Conservation (phyloP, 2,113 vertebrate species). For the Tricholaema leucomelas region DNA sequence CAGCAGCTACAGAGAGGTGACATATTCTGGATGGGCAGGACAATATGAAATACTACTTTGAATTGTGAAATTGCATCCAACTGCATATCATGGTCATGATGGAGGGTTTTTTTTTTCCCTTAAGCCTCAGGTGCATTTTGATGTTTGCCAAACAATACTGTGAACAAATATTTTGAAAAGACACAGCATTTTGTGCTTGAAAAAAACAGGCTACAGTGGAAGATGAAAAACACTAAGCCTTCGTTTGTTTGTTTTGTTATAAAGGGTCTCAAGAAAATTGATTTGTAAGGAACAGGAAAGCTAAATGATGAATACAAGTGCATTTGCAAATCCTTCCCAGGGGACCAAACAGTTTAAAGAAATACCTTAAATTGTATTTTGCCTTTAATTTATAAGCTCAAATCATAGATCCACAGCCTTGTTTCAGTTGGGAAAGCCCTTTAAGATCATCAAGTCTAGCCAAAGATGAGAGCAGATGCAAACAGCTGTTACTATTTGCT, state of each 20-base stretch:
- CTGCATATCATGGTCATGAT: background rate
- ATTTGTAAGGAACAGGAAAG: constrained; percentile 17
- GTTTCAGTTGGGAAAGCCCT: too few relatives aligned
- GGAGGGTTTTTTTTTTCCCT: background rate
- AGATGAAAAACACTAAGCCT: background rate
- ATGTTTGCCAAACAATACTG: background rate
- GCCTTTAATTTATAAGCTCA: constrained; percentile 2
- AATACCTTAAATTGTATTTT: constrained; percentile 25
- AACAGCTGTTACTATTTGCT: background rate
- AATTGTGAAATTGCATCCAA: background rate
- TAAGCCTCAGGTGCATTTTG: background rate
- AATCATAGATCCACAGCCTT: too few relatives aligned
- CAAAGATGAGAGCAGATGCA: background rate
- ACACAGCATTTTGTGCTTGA: background rate
- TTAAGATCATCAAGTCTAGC: background rate
- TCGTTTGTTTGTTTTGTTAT: background rate
- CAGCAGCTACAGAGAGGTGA: background rate
- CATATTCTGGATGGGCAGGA: background rate
- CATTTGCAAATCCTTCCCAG: constrained; percentile 23
- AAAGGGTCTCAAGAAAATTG: constrained; percentile 4
- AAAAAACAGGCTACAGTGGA: background rate
- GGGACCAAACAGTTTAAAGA: background rate
- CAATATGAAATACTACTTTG: background rate
- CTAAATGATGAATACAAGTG: background rate
- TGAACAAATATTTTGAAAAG: background rate